Evolutionary conservation across 1,140 invertebrate species (phyloP), one percentile per base, ranked within the genome.

Genomic region (Schlechtendalia chinensis): DNA sequence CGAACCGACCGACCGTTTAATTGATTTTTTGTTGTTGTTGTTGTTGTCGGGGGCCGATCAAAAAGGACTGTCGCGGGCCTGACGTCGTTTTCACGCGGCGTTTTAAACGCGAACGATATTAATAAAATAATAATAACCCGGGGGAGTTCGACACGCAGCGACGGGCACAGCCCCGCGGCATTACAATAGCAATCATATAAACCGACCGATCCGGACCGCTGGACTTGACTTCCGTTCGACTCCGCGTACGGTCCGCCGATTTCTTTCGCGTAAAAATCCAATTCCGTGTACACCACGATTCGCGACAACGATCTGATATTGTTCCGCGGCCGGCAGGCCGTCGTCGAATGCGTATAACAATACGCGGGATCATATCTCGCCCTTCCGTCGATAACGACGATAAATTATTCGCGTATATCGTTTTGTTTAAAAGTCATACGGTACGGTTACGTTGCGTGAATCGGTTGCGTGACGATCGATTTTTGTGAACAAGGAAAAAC

Each of bases 181-280:
- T 59, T 24, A 59, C 27, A 61, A 58, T 58, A 58, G n/a, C 12
- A 22, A 61, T 61, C 22, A 29, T 61, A 61, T 8, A 8, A 61
- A 61, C 29, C 59, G 59, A 24, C 27, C 59, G 59, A 61, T 61
- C 59, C 59, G 59, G 29, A 61, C 17, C 59, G 59, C 59, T 61
- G 59, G 59, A 61, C 59, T 61, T 16, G 27, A 61, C 24, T 61
- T 61, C 59, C 59, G 59, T 61, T 27, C 16, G 59, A 61, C 27
- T 19, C 16, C 27, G 14, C 47, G 14, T 29, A 19, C 59, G 59
- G 16, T 61, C 16, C 27, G 16, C 27, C 27, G 27, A 24, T 61
- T 61, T 29, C 59, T 61, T 29, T 8, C 24, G 17, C 27, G 1
- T 27, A 17, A 27, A 29, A 61, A 61, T 61, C 27, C 27, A 3